These are phyloP conservation scores for Varanus salvator DNA, from an alignment of 2,113 vertebrate species.

Conservation along the genomic window DNA sequence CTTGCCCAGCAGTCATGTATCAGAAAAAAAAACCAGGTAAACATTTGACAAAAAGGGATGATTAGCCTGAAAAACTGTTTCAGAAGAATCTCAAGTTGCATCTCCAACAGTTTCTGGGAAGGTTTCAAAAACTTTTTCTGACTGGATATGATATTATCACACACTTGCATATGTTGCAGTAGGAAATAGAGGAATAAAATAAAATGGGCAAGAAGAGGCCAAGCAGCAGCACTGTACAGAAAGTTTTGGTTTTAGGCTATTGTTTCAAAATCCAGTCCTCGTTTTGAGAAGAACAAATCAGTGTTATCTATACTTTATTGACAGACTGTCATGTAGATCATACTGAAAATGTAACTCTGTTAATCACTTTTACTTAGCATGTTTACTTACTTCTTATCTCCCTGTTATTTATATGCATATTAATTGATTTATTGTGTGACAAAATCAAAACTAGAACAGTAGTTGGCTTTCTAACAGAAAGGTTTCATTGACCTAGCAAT, in stretches of 20 bases:
- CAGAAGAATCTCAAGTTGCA: conserved; percentile 13
- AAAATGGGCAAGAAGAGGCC: background rate
- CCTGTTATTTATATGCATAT: background rate
- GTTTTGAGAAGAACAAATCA: background rate
- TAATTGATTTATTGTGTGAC: background rate
- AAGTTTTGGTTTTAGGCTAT: background rate
- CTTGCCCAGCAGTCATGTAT: background rate
- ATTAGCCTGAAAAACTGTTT: conserved; percentile 42
- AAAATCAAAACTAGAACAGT: background rate
- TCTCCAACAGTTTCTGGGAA: no score
- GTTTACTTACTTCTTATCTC: background rate
- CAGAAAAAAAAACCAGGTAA: conserved; percentile 27
- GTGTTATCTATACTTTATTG: background rate
- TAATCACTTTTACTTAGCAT: background rate
- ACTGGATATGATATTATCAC: background rate
- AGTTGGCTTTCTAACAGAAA: background rate
- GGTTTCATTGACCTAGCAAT: background rate
- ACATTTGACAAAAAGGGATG: conserved; percentile 37
- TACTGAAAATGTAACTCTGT: background rate
- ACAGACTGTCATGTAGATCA: background rate
- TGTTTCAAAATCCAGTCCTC: background rate
- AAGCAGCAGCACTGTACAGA: background rate
- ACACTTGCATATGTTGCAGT: conserved; percentile 10
- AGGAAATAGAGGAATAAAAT: background rate
- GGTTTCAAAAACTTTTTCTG: background rate